Conservation (phyloP, 2,113 vertebrate genomes). For the Datnioides undecimradiatus region DNA sequence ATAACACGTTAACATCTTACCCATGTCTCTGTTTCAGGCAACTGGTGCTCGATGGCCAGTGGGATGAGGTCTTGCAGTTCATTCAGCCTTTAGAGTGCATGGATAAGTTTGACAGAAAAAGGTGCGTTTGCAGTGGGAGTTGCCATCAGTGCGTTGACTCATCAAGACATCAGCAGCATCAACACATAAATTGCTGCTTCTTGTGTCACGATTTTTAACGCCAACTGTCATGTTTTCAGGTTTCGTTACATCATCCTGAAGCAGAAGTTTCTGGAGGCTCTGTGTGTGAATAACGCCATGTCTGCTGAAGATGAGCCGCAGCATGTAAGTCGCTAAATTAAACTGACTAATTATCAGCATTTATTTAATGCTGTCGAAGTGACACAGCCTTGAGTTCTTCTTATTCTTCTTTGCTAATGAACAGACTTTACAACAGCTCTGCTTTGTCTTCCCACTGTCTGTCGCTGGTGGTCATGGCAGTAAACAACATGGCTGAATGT, state of each 20-base stretch:
- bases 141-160: neutral
- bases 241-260: conserved; percentile 97
- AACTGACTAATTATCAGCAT: neutral
- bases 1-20: too few species aligned
- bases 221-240: conserved; percentile 75
- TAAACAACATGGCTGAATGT: neutral
- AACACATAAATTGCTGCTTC: neutral
- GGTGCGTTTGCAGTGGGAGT: conserved; percentile 74
- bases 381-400: neutral
- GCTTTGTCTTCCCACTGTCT: conserved; percentile 32
- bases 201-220: neutral
- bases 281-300: conserved; percentile 98
- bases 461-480: conserved; percentile 25
- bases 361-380: neutral
- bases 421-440: neutral
- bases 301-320: conserved; percentile 95
- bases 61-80: conserved; percentile 99
- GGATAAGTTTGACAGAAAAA: conserved; percentile 99
- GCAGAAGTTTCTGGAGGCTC: conserved; percentile 98
- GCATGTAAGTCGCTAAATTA: conserved; percentile 87
- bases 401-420: neutral
- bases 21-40: conserved; percentile 87
- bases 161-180: neutral
- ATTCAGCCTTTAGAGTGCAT: conserved; percentile 98
- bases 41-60: conserved; percentile 96